Evolutionary conservation across 2,888 invertebrate species (phyloP).

Genomic region (Mythimna ferrago): DNA sequence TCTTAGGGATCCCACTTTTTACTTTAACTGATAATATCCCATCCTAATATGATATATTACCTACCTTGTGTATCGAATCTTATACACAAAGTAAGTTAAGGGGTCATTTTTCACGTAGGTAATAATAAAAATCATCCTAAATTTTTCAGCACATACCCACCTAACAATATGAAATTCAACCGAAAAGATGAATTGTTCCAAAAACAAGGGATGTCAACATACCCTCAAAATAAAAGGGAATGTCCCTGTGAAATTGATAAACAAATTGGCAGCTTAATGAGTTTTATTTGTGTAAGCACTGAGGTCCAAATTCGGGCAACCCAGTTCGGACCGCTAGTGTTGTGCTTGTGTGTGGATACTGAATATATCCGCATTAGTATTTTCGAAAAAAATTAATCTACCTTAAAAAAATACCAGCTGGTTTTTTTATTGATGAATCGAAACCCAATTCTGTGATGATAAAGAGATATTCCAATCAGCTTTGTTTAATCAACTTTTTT

Average conservation of each 20-base stretch:
- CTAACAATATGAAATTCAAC: slow-evolving; percentile 50
- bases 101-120: slow-evolving; percentile 1
- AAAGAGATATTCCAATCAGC: too few species aligned
- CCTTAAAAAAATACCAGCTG: too few species aligned
- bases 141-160: slow-evolving; percentile 32
- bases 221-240: slow-evolving; percentile 60
- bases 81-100: too few species aligned
- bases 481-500: too few species aligned
- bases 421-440: too few species aligned
- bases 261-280: slow-evolving; percentile 79
- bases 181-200: slow-evolving; percentile 59
- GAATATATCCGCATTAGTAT: slow-evolving; percentile 9
- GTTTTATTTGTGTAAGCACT: slow-evolving; percentile 75
- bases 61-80: too few species aligned
- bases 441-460: too few species aligned
- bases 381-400: background rate
- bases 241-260: slow-evolving; percentile 72
- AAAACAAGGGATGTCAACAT: slow-evolving; percentile 52
- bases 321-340: slow-evolving; percentile 64
- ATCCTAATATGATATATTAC: too few species aligned
- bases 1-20: too few species aligned
- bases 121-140: slow-evolving; percentile 20
- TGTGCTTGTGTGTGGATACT: slow-evolving; percentile 16
- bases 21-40: too few species aligned
- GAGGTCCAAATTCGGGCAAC: slow-evolving; percentile 77